Evolutionary conservation across 2,113 vertebrate genomes (phyloP).

Genomic region (Gasterosteus nipponicus): DNA sequence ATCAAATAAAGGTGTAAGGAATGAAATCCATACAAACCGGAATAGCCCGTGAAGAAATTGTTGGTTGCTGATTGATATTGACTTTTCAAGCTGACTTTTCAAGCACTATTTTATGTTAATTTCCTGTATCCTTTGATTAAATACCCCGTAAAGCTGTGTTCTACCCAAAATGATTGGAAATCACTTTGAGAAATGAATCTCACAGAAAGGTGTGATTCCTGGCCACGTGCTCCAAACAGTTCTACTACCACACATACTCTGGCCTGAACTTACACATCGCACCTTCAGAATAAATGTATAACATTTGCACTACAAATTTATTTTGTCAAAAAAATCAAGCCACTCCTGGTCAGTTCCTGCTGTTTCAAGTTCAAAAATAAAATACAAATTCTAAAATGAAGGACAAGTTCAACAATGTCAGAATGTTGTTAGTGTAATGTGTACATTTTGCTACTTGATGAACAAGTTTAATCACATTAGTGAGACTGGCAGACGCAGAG

Average conservation of each 20-base stretch:
- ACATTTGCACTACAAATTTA: not conserved
- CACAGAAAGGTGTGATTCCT: too few species aligned
- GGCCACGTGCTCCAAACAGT: too few species aligned
- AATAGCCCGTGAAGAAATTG: not conserved
- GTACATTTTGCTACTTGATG: not conserved
- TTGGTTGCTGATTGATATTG: not conserved
- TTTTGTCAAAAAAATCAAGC: not conserved
- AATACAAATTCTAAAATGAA: not conserved
- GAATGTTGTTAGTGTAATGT: not conserved
- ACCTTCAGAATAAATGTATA: not conserved
- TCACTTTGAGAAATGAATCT: not conserved
- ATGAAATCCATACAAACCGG: not conserved
- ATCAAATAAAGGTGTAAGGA: conserved; percentile 15
- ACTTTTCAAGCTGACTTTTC: not conserved
- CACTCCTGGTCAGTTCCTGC: not conserved
- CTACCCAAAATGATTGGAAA: not conserved
- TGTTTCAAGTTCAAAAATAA: not conserved
- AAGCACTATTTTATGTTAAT: not conserved
- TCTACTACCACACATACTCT: not conserved
- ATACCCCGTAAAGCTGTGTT: not conserved
- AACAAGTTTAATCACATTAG: conserved; percentile 2
- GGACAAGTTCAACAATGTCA: not conserved
- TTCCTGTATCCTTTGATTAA: conserved; percentile 1
- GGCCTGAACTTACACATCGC: not conserved
- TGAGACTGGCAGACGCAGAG: not conserved